Evolutionary conservation across 2,113 vertebrate genomes (phyloP), one percentile per base, ranked within the genome.

Genomic region (Forbesichthys papilliferus): DNA sequence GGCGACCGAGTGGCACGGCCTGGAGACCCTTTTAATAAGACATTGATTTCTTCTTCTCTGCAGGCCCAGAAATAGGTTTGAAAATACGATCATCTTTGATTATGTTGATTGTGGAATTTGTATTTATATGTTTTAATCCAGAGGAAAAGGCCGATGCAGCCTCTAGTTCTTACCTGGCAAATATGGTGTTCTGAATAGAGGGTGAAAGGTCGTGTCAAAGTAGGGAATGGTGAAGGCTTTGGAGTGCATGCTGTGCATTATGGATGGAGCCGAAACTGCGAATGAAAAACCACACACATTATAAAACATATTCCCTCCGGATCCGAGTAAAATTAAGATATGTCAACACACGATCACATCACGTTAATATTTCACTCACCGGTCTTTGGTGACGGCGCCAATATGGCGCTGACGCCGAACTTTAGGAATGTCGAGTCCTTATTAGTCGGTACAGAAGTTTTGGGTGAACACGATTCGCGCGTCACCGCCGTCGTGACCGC

Each of bases 361-460:
- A 3, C 42, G 5, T 1, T 5, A 71, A n/a, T 1, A 42, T 36
- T 36, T n/a, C n/a, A 85, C 93, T 95, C 86, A 99, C 98, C 93
- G 36, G 90, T 85, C 79, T 95, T 96, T 70, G 96, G 94, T 10
- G 94, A 80, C 0, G 96, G 96, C 13, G 98, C 95, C 27, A 99
- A 94, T 73, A 99, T 99, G 82, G 98, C 96, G 75, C 95, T 96
- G 72, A 99, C 95, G 61, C 98, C 98, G 70, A 99, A 99, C 92
- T 99, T 99, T 6, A 99, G 94, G 78, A 95, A 97, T 69, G 92
- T 94, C 48, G 95, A 86, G 11, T 97, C 95, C 71, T 86, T 92
- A 81, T 74, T 88, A 69, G 61, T 85, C 27, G 89, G 76, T 66
- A 88, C 48, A 0, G 92, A 81, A 10, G 88, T 92, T 83, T 94